phyloP scores from a whole-genome alignment of 2,797 vertebrate species.

The Meriones psammophilus region DNA sequence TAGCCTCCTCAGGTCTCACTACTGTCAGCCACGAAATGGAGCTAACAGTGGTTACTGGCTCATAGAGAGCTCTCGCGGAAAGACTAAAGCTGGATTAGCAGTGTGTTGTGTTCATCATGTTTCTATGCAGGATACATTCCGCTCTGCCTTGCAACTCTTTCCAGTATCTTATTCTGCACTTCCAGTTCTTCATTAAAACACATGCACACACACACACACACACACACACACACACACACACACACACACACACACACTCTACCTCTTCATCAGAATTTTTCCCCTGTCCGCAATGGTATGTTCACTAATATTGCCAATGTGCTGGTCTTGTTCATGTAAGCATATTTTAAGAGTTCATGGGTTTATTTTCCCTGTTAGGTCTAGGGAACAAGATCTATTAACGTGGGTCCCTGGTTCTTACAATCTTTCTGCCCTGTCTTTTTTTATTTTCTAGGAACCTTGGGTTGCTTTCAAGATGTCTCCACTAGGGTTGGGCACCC shows the following conservation, averaged over 20 bases:
- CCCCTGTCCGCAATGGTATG: not conserved
- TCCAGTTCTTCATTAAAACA: not conserved
- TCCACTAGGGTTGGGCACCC: not conserved
- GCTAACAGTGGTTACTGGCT: not conserved
- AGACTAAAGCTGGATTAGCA: not conserved
- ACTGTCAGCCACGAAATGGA: not conserved
- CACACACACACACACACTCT: too few relatives aligned
- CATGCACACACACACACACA: rapidly evolving
- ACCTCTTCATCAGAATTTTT: not conserved
- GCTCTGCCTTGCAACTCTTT: too few relatives aligned
- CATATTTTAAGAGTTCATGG: not conserved
- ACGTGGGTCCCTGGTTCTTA: not conserved
- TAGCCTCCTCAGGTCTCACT: not conserved
- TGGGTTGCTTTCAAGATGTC: not conserved
- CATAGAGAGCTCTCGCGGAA: not conserved
- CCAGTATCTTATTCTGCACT: not conserved
- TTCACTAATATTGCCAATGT: too few relatives aligned
- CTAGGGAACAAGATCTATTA: not conserved
- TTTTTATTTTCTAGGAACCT: not conserved
- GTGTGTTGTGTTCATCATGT: not conserved
- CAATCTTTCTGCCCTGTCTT: too few relatives aligned
- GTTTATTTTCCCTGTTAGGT: too few relatives aligned
- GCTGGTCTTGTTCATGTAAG: not conserved
- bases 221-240: too few relatives aligned
- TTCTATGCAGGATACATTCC: not conserved